These are phyloP conservation scores for Parazoanthus darwini DNA, from an alignment of 92 coral and sea anemone species.

Conservation along the genomic window DNA sequence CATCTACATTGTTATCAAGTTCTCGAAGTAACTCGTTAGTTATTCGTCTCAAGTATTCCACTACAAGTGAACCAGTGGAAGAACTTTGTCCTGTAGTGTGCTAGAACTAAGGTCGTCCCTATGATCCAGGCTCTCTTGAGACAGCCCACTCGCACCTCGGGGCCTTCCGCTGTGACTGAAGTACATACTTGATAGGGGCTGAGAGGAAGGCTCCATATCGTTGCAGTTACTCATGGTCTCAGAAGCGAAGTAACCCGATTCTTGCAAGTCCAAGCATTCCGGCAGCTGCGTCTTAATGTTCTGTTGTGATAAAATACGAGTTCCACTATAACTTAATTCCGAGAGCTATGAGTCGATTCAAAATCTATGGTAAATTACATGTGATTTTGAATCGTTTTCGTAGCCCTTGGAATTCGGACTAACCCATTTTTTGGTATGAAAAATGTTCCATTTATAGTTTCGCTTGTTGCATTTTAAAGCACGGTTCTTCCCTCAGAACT, in stretches of 20 bases:
- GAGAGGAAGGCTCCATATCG: slow-evolving; percentile 61
- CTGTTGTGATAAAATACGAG: neutral
- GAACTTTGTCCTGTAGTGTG: slow-evolving; percentile 16
- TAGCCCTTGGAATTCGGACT: no score
- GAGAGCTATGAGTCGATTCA: neutral
- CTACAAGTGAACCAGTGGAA: no score
- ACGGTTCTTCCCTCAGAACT: no score
- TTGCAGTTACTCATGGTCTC: slow-evolving; percentile 77
- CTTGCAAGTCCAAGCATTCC: slow-evolving; percentile 70
- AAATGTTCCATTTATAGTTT: no score
- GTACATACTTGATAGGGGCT: slow-evolving; percentile 74
- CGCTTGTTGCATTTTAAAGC: no score
- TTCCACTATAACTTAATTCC: neutral
- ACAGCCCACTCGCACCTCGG: slow-evolving; percentile 24
- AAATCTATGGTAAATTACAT: no score
- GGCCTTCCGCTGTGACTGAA: slow-evolving; percentile 65
- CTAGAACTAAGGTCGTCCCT: slow-evolving; percentile 37
- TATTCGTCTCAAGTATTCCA: no score
- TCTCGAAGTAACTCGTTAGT: no score
- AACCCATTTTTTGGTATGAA: no score
- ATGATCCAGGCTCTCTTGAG: slow-evolving; percentile 24
- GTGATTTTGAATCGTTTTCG: no score
- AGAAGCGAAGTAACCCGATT: slow-evolving; percentile 90
- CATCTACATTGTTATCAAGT: no score
- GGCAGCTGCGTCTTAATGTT: slow-evolving; percentile 16